Percentiles rank a stretch among this genome's conserved stretches.
Evolutionary conservation across 2,797 vertebrate species (phyloP).

Genomic region (Paratrypauchen microcephalus): DNA sequence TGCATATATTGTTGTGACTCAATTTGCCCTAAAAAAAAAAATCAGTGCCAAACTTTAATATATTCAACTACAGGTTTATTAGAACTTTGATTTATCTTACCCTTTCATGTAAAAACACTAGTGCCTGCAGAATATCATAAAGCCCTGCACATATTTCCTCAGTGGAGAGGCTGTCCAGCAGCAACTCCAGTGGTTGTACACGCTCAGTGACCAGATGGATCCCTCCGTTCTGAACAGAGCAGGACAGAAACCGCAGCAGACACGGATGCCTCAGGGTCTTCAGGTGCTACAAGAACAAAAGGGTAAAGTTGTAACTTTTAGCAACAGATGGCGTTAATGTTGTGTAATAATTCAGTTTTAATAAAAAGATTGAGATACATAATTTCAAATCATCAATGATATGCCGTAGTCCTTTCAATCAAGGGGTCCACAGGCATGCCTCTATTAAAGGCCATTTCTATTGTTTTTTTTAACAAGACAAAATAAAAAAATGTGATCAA

Average conservation of each 20-base stretch:
- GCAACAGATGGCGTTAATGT: not conserved
- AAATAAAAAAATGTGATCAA: too few relatives aligned
- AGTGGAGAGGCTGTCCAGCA: constrained; percentile 83
- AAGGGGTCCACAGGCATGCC: too few relatives aligned
- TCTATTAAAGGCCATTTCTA: too few relatives aligned
- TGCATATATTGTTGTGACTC: constrained; percentile 94
- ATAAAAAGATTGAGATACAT: too few relatives aligned
- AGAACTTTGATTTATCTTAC: constrained; percentile 67
- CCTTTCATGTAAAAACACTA: constrained; percentile 94
- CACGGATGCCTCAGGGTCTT: constrained; percentile 96
- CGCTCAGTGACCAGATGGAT: constrained; percentile 94
- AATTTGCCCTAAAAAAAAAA: constrained; percentile 83
- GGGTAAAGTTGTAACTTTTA: not conserved
- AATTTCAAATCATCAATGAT: too few relatives aligned
- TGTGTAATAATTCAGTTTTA: too few relatives aligned
- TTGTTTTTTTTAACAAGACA: too few relatives aligned
- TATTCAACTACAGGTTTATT: not conserved
- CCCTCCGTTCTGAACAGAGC: constrained; percentile 87
- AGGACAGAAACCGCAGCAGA: constrained; percentile 93
- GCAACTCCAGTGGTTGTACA: constrained; percentile 86
- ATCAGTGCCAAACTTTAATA: not conserved
- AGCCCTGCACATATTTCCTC: constrained; percentile 94
- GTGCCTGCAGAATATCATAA: constrained; percentile 90
- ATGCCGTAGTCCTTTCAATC: too few relatives aligned
- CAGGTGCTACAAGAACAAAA: constrained; percentile 82